These are phyloP conservation scores for Platycercus adscitus DNA, from an alignment of 2,113 vertebrate species.

Conservation along the genomic window DNA sequence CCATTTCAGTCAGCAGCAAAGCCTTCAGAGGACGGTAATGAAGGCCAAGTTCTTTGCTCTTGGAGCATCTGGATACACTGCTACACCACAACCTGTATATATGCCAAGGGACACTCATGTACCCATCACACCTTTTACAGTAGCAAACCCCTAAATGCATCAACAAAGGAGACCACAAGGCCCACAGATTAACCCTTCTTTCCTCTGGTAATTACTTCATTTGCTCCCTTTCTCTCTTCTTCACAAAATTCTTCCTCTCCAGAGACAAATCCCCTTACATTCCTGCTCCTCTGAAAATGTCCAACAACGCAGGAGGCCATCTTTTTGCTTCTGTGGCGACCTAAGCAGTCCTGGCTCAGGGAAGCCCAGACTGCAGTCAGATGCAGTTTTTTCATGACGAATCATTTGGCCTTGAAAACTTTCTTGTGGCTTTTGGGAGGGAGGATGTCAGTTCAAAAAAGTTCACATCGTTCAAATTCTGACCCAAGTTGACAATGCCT, in stretches of 20 bases:
- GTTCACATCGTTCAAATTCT: neutral
- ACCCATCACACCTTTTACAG: neutral
- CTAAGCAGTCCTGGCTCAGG: neutral
- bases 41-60: neutral
- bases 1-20: accelerated
- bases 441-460: neutral
- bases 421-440: neutral
- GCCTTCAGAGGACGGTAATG: neutral
- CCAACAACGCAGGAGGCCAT: neutral
- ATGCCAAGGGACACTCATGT: neutral
- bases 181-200: neutral
- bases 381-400: neutral
- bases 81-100: neutral
- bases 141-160: neutral
- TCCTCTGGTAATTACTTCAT: neutral
- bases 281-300: neutral
- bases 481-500: neutral
- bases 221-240: neutral
- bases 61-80: accelerated
- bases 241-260: neutral
- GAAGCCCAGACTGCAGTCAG: neutral
- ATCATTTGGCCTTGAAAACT: neutral
- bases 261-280: neutral
- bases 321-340: neutral
- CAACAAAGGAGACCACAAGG: neutral